phyloP scores from a whole-genome alignment of 2,113 vertebrate genomes.

The Genyomyrus donnyi region DNA sequence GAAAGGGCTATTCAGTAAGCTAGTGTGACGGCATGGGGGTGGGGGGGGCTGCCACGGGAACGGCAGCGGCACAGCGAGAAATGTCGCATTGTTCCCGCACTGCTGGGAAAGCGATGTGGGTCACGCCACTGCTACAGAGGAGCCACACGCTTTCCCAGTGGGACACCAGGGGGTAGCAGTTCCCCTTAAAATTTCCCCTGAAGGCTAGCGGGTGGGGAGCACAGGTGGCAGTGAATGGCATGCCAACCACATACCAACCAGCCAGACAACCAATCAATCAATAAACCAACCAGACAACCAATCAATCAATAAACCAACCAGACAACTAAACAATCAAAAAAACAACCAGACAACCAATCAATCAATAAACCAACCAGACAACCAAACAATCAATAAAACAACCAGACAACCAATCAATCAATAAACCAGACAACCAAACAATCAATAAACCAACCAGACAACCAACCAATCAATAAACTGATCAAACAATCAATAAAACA shows the following conservation, averaged over 20 bases:
- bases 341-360: neutral
- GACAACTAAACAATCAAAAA: neutral
- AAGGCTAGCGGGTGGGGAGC: neutral
- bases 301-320: neutral
- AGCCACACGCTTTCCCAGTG: neutral
- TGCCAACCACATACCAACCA: neutral
- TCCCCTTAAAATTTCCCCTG: neutral
- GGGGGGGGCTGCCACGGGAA: neutral
- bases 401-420: neutral
- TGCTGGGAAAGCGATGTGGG: neutral
- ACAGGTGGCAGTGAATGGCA: neutral
- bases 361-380: neutral
- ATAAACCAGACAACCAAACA: neutral
- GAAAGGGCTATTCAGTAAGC: neutral
- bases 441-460: neutral
- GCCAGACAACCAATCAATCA: neutral
- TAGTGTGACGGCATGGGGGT: neutral
- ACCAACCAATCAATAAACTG: too few species aligned
- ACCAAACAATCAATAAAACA: neutral
- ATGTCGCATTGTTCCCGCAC: neutral
- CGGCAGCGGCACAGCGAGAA: neutral
- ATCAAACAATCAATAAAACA: neutral
- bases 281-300: neutral
- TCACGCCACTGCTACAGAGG: neutral
- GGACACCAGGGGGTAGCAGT: neutral